Evolutionary conservation across 92 coral and sea anemone species (phyloP).

Genomic region (Parazoanthus swiftii): DNA sequence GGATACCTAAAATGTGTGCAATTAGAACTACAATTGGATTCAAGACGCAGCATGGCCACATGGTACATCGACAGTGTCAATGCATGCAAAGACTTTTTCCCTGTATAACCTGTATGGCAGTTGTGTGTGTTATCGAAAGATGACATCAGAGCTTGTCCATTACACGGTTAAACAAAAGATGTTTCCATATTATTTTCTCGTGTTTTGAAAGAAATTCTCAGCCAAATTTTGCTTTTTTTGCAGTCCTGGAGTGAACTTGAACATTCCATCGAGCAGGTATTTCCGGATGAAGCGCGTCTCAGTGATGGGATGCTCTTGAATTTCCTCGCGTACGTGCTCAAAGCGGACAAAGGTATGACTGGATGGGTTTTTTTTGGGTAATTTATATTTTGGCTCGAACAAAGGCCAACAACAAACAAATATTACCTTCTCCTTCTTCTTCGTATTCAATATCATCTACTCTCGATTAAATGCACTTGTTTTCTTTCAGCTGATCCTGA

Average conservation of each 20-base stretch:
- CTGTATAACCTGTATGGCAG: too few species aligned
- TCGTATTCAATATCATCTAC: neutral
- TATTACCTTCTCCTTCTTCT: too few species aligned
- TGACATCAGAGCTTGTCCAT: neutral
- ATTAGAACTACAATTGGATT: too few species aligned
- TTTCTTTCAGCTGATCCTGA: conserved; percentile 26
- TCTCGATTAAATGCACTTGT: neutral
- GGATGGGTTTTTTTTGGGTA: neutral
- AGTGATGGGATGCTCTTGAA: conserved; percentile 2
- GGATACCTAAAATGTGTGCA: too few species aligned
- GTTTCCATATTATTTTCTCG: neutral
- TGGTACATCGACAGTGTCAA: too few species aligned
- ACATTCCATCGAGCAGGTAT: conserved; percentile 2
- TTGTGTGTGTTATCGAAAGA: neutral
- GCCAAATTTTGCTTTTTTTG: neutral
- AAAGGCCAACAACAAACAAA: too few species aligned
- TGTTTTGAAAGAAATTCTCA: neutral
- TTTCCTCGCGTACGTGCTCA: conserved; percentile 30
- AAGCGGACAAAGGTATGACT: conserved; percentile 17
- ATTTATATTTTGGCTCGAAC: neutral
- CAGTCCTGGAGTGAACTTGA: conserved; percentile 30
- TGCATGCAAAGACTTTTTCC: too few species aligned
- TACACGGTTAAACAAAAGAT: neutral
- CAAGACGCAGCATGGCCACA: too few species aligned
- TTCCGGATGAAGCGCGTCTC: conserved; percentile 4